Base-by-base conservation (phyloP, 2,888 invertebrate genomes). In the Didymodactylos carnosus region DNA sequence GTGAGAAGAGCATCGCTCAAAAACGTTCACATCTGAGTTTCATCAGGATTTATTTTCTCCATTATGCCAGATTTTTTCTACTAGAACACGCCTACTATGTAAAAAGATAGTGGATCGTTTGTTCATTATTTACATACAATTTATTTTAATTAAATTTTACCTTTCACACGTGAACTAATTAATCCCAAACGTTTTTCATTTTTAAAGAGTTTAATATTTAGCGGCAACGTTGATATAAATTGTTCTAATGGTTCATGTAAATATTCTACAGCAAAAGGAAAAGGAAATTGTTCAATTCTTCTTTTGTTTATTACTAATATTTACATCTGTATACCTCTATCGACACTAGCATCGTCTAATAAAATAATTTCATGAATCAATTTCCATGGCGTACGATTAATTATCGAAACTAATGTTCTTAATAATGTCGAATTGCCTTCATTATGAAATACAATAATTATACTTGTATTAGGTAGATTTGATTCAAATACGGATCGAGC, bases 131-230 rank as follows among this genome's bases (percentile, higher is more conserved):
- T n/a, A n/a, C n/a, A n/a, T n/a, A n/a, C n/a, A n/a, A n/a, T n/a
- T n/a, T n/a, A 14, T 51, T 51, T 23, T 13, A 23, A 23, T 49
- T 23, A 11, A 19, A 3, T 19, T 62, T 7, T 19, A 76, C 83
- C 98, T 79, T 93, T 86, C 76, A 99, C 87, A 78, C 98, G 87
- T 7, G 98, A 97, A 78, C 97, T 87, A 80, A 98, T 98, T 76
- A 99, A 86, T 39, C 98, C 98, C 8, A 94, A 94, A 77, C 98
- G 88, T 81, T 90, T 90, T 79, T 90, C 90, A 16, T 94, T 94
- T 75, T 97, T 88, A 81, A 91, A 88, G 74, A 95, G 90, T 80
- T 88, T 80, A 1, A 94, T 91, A 29, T 89, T 88, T 35, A 94
- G 91, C 6, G 92, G 91, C 79, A 95, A 85, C 39, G 87, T 89